Conservation (phyloP, 2,888 invertebrate species). For the Vanessa cardui region DNA sequence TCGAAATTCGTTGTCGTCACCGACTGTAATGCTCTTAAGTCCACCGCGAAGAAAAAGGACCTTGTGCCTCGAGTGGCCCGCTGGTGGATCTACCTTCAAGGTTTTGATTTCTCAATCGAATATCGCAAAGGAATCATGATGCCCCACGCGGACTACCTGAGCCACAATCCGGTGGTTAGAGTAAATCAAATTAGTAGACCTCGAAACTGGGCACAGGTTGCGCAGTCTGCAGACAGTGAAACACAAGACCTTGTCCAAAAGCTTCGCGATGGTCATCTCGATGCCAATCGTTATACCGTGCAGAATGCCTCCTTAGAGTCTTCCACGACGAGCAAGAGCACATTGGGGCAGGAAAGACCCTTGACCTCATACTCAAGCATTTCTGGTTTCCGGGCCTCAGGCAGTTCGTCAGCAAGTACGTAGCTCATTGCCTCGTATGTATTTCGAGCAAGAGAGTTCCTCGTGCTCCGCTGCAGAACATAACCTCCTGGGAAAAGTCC, state of each 20-base stretch:
- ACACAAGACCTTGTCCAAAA: not conserved
- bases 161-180: not conserved
- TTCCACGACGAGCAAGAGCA: not conserved
- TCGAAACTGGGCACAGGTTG: not conserved
- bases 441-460: no score
- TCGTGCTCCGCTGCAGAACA: conserved; percentile 32
- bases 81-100: conserved; percentile 45
- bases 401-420: conserved; percentile 1
- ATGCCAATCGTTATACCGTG: not conserved
- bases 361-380: not conserved
- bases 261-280: not conserved
- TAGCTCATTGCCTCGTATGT: no score
- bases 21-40: conserved; percentile 50
- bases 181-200: not conserved
- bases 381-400: not conserved
- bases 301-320: not conserved
- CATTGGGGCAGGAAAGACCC: not conserved
- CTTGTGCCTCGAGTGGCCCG: conserved; percentile 48
- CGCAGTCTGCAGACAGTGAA: not conserved
- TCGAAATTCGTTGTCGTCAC: conserved; percentile 37
- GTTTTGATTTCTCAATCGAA: conserved; percentile 39
- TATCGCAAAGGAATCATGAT: conserved; percentile 42
- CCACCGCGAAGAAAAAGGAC: conserved; percentile 46
- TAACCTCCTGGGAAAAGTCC: conserved; percentile 42
- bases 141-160: conserved; percentile 36